Percentiles rank a stretch among this genome's conserved stretches.
These are phyloP conservation scores for Cyphomyrus discorhynchus DNA, from an alignment of 2,113 vertebrate genomes.

Conservation along the genomic window DNA sequence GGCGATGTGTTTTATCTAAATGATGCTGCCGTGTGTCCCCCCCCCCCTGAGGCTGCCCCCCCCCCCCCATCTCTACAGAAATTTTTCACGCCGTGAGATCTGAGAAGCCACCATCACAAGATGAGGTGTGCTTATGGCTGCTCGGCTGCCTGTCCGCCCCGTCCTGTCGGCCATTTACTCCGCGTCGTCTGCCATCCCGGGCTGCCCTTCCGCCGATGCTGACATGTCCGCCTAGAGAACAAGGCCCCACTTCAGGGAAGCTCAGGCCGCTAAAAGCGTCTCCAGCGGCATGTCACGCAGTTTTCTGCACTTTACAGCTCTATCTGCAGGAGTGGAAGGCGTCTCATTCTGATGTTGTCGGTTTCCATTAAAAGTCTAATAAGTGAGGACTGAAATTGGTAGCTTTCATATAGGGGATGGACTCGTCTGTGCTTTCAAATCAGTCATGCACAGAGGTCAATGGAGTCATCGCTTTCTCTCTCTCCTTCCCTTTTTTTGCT, in stretches of 20 bases:
- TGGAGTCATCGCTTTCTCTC: slow-evolving; percentile 39
- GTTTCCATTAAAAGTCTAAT: slow-evolving; percentile 46
- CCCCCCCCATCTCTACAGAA: slow-evolving; percentile 48
- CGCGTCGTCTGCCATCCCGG: neutral
- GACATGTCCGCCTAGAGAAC: neutral
- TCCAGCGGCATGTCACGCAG: slow-evolving; percentile 48
- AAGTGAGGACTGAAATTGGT: slow-evolving; percentile 63
- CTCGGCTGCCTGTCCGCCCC: slow-evolving; percentile 7
- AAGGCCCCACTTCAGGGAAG: neutral
- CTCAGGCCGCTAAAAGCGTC: slow-evolving; percentile 25
- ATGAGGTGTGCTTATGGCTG: slow-evolving; percentile 19
- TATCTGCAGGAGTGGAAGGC: slow-evolving; percentile 41
- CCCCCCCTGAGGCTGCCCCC: slow-evolving; percentile 52
- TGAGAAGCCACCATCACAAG: slow-evolving; percentile 24
- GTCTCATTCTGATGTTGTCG: slow-evolving; percentile 46
- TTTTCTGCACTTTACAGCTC: slow-evolving; percentile 40
- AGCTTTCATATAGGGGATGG: slow-evolving; percentile 59
- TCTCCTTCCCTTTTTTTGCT: slow-evolving; percentile 33
- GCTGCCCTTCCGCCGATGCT: neutral
- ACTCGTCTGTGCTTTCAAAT: slow-evolving; percentile 64
- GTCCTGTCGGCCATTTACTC: neutral
- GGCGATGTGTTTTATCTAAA: slow-evolving; percentile 72
- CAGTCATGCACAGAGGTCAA: slow-evolving; percentile 64
- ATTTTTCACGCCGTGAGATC: slow-evolving; percentile 52
- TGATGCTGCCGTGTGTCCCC: slow-evolving; percentile 53